Evolutionary conservation across 2,888 invertebrate species (phyloP).

Genomic region (Argyresthia goedartella): DNA sequence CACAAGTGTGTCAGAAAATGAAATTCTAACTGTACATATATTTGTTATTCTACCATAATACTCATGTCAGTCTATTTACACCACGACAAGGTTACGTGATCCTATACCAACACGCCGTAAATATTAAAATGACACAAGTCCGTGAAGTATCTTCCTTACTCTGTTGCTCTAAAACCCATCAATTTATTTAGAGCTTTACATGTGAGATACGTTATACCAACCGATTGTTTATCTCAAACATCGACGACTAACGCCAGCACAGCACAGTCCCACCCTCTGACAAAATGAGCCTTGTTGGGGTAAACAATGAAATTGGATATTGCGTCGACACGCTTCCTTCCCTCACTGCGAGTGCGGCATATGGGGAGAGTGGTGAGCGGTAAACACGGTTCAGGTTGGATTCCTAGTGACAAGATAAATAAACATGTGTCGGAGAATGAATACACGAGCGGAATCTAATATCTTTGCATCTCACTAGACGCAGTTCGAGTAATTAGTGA

Average conservation of each 20-base stretch:
- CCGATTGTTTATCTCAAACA: slow-evolving; percentile 5
- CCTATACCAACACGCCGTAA: background rate
- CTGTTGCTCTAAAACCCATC: background rate
- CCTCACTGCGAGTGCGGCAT: background rate
- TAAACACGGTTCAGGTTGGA: slow-evolving; percentile 7
- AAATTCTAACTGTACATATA: no score
- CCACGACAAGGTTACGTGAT: no score
- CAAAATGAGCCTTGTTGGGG: slow-evolving; percentile 26
- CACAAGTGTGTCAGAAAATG: no score
- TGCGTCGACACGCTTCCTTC: slow-evolving; percentile 14
- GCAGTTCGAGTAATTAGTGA: no score
- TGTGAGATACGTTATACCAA: slow-evolving; percentile 3
- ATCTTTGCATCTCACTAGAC: background rate
- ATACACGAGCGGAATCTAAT: background rate
- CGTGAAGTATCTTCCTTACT: background rate
- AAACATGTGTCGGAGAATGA: slow-evolving; percentile 1
- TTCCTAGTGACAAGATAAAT: slow-evolving; percentile 2
- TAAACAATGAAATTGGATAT: slow-evolving; percentile 36
- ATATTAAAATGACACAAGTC: background rate
- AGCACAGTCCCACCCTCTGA: slow-evolving; percentile 23
- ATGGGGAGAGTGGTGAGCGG: slow-evolving; percentile 1
- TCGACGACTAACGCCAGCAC: slow-evolving; percentile 24
- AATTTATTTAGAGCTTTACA: slow-evolving; percentile 3
- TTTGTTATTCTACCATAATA: no score
- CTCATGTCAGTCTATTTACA: no score